Evolutionary conservation across 2,113 vertebrate species (phyloP).

Genomic region (Leptobrachium leishanense): DNA sequence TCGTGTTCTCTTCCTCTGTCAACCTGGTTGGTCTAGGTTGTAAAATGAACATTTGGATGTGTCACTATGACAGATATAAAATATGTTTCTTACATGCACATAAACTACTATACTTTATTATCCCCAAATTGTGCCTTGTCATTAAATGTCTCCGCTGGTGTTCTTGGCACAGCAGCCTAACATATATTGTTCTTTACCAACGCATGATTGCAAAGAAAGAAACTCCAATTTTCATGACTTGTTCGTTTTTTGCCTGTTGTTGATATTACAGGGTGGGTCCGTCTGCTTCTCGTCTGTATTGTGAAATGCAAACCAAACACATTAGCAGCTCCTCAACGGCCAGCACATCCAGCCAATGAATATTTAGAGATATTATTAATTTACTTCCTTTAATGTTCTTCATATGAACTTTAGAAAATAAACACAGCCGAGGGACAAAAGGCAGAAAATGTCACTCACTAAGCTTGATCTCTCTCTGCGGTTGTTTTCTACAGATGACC

Average conservation of each 20-base stretch:
- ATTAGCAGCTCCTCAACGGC: conserved; percentile 52
- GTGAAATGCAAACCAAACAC: conserved; percentile 52
- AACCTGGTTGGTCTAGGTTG: too few relatives aligned
- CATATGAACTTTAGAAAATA: conserved; percentile 67
- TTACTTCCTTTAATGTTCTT: conserved; percentile 66
- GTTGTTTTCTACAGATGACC: conserved; percentile 60
- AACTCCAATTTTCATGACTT: conserved; percentile 37
- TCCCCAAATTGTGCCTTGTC: conserved; percentile 21
- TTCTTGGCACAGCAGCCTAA: conserved; percentile 16
- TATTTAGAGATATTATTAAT: conserved; percentile 63
- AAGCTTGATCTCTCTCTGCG: conserved; percentile 62
- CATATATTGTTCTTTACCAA: conserved; percentile 21
- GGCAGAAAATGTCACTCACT: conserved; percentile 61
- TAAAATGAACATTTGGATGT: too few relatives aligned
- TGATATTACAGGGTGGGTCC: conserved; percentile 52
- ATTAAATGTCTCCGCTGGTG: conserved; percentile 13
- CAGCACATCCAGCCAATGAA: conserved; percentile 52
- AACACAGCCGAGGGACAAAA: conserved; percentile 59
- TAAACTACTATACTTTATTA: neutral
- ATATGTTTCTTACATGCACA: too few relatives aligned
- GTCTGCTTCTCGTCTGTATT: conserved; percentile 57
- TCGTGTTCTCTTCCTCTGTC: too few relatives aligned
- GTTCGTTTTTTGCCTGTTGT: conserved; percentile 27
- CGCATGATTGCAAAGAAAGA: conserved; percentile 14
- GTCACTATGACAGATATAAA: too few relatives aligned